These are phyloP conservation scores for Hyles vespertilio DNA, from an alignment of 1,140 invertebrate genomes.

Conservation along the genomic window DNA sequence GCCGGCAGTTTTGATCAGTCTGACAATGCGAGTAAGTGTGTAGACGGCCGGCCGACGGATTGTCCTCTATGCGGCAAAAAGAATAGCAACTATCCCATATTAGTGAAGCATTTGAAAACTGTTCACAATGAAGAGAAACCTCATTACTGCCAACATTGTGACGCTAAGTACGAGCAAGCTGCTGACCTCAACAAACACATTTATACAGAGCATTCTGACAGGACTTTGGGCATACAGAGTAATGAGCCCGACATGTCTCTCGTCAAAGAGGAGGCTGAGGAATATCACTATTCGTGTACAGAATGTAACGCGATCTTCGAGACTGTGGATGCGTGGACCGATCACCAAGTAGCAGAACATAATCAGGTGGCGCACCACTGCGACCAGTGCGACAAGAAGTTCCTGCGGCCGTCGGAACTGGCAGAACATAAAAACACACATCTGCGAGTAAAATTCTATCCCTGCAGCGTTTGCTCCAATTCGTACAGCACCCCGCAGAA, in stretches of 20 bases:
- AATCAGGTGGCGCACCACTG: slow-evolving; percentile 76
- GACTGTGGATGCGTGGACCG: slow-evolving; percentile 73
- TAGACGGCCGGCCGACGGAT: slow-evolving; percentile 66
- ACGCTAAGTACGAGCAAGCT: slow-evolving; percentile 65
- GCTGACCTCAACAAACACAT: slow-evolving; percentile 71
- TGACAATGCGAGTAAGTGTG: slow-evolving; percentile 60
- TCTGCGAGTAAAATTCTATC: slow-evolving; percentile 80
- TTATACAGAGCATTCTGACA: slow-evolving; percentile 65
- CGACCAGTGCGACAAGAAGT: slow-evolving; percentile 79
- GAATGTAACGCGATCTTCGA: slow-evolving; percentile 76
- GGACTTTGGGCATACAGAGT: slow-evolving; percentile 38
- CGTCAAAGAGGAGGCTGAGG: slow-evolving; percentile 68
- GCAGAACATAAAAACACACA: slow-evolving; percentile 81
- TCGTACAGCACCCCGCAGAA: slow-evolving; percentile 78
- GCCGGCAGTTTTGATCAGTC: slow-evolving; percentile 60
- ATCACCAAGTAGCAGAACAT: slow-evolving; percentile 74
- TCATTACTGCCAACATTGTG: slow-evolving; percentile 70
- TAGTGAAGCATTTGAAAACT: slow-evolving; percentile 75
- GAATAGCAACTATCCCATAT: slow-evolving; percentile 74
- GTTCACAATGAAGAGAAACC: slow-evolving; percentile 69
- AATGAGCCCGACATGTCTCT: slow-evolving; percentile 58
- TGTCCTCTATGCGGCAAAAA: slow-evolving; percentile 75
- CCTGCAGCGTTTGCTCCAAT: slow-evolving; percentile 77
- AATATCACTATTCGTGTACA: slow-evolving; percentile 76
- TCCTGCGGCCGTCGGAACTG: slow-evolving; percentile 76